Percentiles rank a stretch among this genome's conserved stretches.
Conservation (phyloP, 2,113 vertebrate genomes). For the Circaetus cinerascens region DNA sequence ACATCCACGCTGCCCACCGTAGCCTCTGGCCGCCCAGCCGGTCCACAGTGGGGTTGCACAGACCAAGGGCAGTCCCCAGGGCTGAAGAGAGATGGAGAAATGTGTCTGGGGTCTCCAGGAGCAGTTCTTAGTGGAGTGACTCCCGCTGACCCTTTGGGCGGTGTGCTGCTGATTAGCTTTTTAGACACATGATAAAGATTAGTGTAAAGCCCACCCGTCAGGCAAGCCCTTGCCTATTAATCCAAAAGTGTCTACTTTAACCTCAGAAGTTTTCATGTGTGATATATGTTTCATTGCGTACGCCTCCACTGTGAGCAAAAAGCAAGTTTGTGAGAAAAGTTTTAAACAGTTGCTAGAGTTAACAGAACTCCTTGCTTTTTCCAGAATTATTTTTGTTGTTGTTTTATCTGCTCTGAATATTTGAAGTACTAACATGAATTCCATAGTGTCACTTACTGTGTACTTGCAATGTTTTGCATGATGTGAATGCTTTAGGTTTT, state of each 20-base stretch:
- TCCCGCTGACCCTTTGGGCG: not conserved
- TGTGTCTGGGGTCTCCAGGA: not conserved
- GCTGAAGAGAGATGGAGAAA: not conserved
- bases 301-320: not conserved
- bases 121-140: not conserved
- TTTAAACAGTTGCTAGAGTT: not conserved
- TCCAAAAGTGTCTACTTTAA: not conserved
- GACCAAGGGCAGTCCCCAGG: not conserved
- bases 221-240: not conserved
- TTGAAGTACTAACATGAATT: not conserved
- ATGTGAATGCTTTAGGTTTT: not conserved
- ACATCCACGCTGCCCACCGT: rapidly evolving
- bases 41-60: not conserved
- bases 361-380: not conserved
- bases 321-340: not conserved
- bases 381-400: not conserved
- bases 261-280: not conserved
- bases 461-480: not conserved
- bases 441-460: not conserved
- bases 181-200: not conserved
- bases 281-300: rapidly evolving
- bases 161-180: not conserved
- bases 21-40: not conserved
- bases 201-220: not conserved
- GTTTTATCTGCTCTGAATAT: not conserved